Conservation (phyloP, 2,888 invertebrate genomes). For the Hyalella azteca region DNA sequence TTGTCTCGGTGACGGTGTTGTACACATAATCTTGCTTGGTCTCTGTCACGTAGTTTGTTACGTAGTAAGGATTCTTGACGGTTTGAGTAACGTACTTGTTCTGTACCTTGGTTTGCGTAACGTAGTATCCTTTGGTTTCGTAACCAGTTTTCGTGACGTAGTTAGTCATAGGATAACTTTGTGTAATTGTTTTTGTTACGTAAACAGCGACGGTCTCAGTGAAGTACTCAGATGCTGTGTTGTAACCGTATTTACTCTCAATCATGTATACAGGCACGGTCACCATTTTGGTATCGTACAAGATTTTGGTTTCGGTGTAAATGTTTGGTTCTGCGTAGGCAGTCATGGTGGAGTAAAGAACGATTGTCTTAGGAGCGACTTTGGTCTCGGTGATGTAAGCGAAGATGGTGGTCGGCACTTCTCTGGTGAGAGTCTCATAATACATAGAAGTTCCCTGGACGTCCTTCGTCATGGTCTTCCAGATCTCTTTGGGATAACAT, state of each 20-base stretch:
- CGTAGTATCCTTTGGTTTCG: constrained; percentile 56
- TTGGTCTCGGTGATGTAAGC: constrained; percentile 57
- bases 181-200: constrained; percentile 50
- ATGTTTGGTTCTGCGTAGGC: constrained; percentile 56
- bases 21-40: constrained; percentile 53
- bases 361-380: constrained; percentile 55
- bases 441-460: constrained; percentile 51
- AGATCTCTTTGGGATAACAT: constrained; percentile 54
- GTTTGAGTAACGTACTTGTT: constrained; percentile 55
- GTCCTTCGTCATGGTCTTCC: constrained; percentile 57
- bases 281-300: constrained; percentile 56
- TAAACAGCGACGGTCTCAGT: constrained; percentile 54
- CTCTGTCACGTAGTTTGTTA: constrained; percentile 53
- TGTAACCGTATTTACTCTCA: constrained; percentile 54
- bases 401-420: constrained; percentile 49
- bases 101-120: constrained; percentile 57
- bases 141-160: constrained; percentile 53
- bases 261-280: constrained; percentile 55
- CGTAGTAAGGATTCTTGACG: constrained; percentile 56
- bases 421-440: constrained; percentile 47
- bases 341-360: constrained; percentile 57
- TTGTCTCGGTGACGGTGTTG: constrained; percentile 52
- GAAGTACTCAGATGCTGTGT: constrained; percentile 54
- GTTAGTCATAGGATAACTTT: constrained; percentile 57
- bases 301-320: constrained; percentile 52